phyloP scores from a whole-genome alignment of 2,888 invertebrate genomes.

The Drosophila silvestris region DNA sequence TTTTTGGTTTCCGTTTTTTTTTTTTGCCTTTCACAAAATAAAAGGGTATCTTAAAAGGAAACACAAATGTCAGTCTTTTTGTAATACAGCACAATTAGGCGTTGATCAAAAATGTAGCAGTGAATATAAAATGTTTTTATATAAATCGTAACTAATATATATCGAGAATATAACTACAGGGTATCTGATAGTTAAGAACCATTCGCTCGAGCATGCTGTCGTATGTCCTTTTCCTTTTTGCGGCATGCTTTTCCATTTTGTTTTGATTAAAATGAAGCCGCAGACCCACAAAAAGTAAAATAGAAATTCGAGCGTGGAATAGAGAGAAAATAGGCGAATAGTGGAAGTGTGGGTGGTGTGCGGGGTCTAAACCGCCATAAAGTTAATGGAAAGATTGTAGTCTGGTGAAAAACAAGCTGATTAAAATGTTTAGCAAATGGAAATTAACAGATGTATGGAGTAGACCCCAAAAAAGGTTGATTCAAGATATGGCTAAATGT shows the following conservation, averaged over 20 bases:
- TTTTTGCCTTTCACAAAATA: slow-evolving; percentile 12
- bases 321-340: slow-evolving; percentile 1
- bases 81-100: neutral
- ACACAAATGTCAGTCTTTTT: neutral
- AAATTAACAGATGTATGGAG: slow-evolving; percentile 36
- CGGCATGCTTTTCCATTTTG: slow-evolving; percentile 60
- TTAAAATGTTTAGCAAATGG: slow-evolving; percentile 60
- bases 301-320: slow-evolving; percentile 18
- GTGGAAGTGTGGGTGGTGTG: neutral
- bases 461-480: slow-evolving; percentile 7
- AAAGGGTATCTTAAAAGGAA: neutral
- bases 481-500: neutral
- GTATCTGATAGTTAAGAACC: neutral
- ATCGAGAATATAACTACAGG: neutral
- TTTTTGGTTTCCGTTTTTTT: slow-evolving; percentile 18
- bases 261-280: slow-evolving; percentile 74
- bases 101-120: neutral
- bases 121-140: neutral
- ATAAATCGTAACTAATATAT: neutral
- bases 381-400: slow-evolving; percentile 49
- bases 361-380: slow-evolving; percentile 23
- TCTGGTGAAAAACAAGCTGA: slow-evolving; percentile 53
- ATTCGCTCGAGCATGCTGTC: neutral
- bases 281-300: slow-evolving; percentile 45
- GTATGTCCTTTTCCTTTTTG: slow-evolving; percentile 14